Base-by-base conservation (phyloP, 2,888 invertebrate genomes). In the Parelbella ahira region DNA sequence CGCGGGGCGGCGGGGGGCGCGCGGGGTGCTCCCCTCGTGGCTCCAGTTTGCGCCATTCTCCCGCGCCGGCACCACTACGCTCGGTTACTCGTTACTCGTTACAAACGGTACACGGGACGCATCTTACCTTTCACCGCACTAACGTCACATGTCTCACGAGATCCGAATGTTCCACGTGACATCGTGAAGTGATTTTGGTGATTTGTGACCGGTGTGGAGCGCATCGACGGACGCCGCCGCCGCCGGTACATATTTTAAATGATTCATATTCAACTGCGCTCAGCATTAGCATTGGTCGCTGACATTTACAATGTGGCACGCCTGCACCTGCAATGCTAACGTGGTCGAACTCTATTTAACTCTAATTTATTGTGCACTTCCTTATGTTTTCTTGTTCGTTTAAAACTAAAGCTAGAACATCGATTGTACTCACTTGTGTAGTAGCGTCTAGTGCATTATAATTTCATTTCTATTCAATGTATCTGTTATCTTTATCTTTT, bases 21-120 rank as follows among this genome's bases (percentile, higher is more conserved):
- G 47, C 50, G 51, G 61, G 50, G 52, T 55, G 58, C 53, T 68
- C 65, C 68, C 63, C 64, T 67, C 63, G 61, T 58, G 68, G 63
- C 64, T 72, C 69, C 86, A 83, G 86, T 81, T 73, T 77, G 82
- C 86, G 80, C 81, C 78, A 78, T 73, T 80, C 83, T 78, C 74
- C 77, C 81, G 80, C 69, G 74, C 72, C 68, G 81, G 67, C 78
- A 76, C 62, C 76, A 75, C 80, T 69, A 68, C 77, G 67, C 63
- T 70, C 64, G 71, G 73, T 68, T 75, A 74, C 74, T 77, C 75
- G 73, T 68, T 67, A 68, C 71, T 72, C 68, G n/a, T n/a, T n/a
- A n/a, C 66, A 63, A 72, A 72, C 74, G 71, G 68, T 77, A 77
- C 78, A 68, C 75, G 68, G 72, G 74, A 75, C 74, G 71, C 76